A percentile compares a stretch with the other conserved stretches of the same genome.
Evolutionary conservation across 2,797 vertebrate species (phyloP).

Genomic region (Gymnodraco acuticeps): DNA sequence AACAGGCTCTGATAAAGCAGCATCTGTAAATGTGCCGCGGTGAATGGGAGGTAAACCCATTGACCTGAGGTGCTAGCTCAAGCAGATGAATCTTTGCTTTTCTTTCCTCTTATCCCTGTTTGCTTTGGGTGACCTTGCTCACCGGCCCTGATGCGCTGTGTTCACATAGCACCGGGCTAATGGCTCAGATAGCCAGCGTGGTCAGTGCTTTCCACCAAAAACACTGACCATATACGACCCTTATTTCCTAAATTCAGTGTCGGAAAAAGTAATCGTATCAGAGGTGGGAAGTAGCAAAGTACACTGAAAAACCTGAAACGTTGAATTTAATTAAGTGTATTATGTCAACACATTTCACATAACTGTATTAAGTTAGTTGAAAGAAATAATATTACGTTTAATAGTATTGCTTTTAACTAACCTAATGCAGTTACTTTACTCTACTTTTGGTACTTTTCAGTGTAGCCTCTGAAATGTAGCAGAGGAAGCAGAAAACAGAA

Average conservation of each 20-base stretch:
- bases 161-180: constrained; percentile 81
- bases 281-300: too few relatives aligned
- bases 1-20: constrained; percentile 54
- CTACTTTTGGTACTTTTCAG: too few relatives aligned
- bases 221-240: constrained; percentile 82
- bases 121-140: constrained; percentile 94
- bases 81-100: constrained; percentile 85
- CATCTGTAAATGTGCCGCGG: constrained; percentile 41
- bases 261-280: too few relatives aligned
- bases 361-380: too few relatives aligned
- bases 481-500: too few relatives aligned
- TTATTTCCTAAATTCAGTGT: constrained; percentile 35
- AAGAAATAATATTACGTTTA: too few relatives aligned
- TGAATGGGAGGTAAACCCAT: constrained; percentile 75
- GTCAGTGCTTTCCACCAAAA: constrained; percentile 50
- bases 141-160: constrained; percentile 65
- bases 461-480: too few relatives aligned
- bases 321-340: too few relatives aligned
- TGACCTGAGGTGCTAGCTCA: constrained; percentile 82
- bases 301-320: too few relatives aligned
- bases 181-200: constrained; percentile 65
- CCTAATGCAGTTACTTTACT: too few relatives aligned
- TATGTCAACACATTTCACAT: too few relatives aligned
- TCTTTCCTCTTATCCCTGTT: constrained; percentile 88
- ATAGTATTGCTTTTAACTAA: too few relatives aligned